Evolutionary conservation across 2,888 invertebrate genomes (phyloP).

Genomic region (Koerneria pararmatus): DNA sequence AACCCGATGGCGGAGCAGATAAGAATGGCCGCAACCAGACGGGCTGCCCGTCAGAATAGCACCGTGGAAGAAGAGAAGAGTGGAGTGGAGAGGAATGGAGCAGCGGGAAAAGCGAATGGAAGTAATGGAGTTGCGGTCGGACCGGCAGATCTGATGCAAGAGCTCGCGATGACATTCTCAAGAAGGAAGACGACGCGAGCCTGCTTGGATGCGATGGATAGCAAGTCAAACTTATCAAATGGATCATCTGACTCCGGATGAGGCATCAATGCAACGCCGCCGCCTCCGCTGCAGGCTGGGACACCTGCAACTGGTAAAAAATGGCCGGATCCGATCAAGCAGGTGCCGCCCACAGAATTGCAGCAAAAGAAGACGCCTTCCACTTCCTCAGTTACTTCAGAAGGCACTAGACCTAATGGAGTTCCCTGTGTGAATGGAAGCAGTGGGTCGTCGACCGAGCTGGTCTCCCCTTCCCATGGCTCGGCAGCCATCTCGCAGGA

Average conservation of each 20-base stretch:
- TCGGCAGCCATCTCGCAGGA: too few species aligned
- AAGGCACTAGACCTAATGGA: too few species aligned
- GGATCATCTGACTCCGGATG: conserved; percentile 19
- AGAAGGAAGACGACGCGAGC: conserved; percentile 20
- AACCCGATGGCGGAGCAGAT: too few species aligned
- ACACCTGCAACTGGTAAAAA: too few species aligned
- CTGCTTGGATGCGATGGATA: conserved; percentile 13
- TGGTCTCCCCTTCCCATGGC: too few species aligned
- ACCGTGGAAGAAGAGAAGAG: not conserved
- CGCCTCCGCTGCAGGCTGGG: too few species aligned
- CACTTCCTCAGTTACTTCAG: too few species aligned
- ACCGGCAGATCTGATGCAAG: conserved; percentile 18
- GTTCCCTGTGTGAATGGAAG: too few species aligned
- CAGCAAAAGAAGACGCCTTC: too few species aligned
- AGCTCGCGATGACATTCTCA: conserved; percentile 18
- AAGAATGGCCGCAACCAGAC: too few species aligned
- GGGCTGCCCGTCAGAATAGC: too few species aligned
- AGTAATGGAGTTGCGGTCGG: not conserved
- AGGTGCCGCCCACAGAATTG: not conserved
- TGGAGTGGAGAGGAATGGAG: not conserved
- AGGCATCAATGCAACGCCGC: conserved; percentile 13
- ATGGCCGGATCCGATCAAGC: conserved; percentile 22
- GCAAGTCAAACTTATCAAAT: conserved; percentile 22
- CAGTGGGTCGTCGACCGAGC: too few species aligned
- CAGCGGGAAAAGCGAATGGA: not conserved